Evolutionary conservation across 2,797 vertebrate genomes (phyloP), one percentile per base, ranked within the genome.

Genomic region (Salarias fasciatus): DNA sequence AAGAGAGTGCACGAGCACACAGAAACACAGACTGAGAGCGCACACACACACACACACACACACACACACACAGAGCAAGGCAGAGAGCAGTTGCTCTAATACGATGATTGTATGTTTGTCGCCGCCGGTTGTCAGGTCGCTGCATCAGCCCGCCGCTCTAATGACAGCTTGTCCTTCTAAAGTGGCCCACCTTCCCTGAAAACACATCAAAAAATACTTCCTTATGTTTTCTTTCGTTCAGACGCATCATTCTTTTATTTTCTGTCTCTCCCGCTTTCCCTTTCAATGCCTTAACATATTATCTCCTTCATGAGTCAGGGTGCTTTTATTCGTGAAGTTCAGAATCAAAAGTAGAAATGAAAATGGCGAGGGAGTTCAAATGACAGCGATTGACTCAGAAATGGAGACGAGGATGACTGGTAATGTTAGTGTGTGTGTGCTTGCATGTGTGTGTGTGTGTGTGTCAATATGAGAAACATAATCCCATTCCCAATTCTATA

Each of bases 71-170:
- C 30, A 31, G 30, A 31, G 63, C n/a, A 44, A 72, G 70, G 70
- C 79, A 54, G 63, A 75, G 72, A 80, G 77, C 74, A 61, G 67
- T 74, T 70, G 70, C 93, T 94, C 94, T 98, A 97, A 97, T 96
- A 93, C 92, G 92, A 95, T 97, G 96, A 99, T 97, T 96, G 95
- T 92, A 97, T 91, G 95, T 95, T 98, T 95, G 93, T 90, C 87
- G 85, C 92, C 76, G 92, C 47, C 90, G 93, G 94, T 94, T 97
- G 96, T 96, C 95, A 94, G 94, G 92, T 90, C 52, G 63, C 84
- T 63, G 79, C 94, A 94, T 96, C 95, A 95, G 93, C 86, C 92
- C 93, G 91, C 94, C 89, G 82, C 92, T 92, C 80, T 96, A 95
- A 98, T 97, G 95, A 95, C 95, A 96, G 94, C 95, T 95, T 96